Conservation (phyloP, 2,797 vertebrate species). For the Rallus crepitans region DNA sequence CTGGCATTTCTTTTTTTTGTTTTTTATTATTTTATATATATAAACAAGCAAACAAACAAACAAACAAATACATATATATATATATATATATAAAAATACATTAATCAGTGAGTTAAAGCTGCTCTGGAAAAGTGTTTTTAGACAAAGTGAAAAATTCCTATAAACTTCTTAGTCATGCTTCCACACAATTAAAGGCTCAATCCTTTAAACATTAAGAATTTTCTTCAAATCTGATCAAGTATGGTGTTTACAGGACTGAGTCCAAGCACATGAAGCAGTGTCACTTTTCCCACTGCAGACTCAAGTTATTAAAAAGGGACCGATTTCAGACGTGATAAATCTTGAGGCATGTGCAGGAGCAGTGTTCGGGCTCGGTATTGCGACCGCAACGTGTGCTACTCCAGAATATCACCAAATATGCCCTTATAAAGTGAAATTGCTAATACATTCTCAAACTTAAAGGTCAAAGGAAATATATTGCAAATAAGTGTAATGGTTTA, state of each 20-base stretch:
- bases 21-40: too few species aligned
- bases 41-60: too few species aligned
- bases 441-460: neutral
- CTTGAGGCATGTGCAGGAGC: neutral
- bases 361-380: neutral
- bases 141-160: neutral
- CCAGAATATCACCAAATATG: neutral
- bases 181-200: neutral
- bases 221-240: neutral
- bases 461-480: neutral
- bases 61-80: too few species aligned
- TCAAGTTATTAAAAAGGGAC: neutral
- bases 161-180: neutral
- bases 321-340: neutral
- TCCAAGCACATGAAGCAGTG: neutral
- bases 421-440: neutral
- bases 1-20: too few species aligned
- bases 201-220: neutral
- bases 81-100: neutral
- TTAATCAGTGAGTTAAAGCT: neutral
- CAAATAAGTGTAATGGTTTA: neutral
- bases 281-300: neutral
- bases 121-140: neutral
- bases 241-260: neutral
- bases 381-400: neutral